These are phyloP conservation scores for Gasterosteus nipponicus DNA, from an alignment of 2,113 vertebrate species.

Conservation along the genomic window DNA sequence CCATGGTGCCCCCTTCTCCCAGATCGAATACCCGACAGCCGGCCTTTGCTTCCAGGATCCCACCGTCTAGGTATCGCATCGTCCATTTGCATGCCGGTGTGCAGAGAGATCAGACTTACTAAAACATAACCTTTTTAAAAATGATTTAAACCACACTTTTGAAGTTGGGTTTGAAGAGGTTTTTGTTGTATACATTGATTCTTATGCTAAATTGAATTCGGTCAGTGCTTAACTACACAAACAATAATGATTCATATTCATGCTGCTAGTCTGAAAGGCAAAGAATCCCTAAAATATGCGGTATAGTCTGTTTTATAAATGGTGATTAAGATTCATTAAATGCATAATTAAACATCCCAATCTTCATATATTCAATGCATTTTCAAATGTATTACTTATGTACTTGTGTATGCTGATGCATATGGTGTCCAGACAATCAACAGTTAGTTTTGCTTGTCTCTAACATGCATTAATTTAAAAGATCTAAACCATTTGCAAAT, in stretches of 20 bases:
- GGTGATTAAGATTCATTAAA: not conserved
- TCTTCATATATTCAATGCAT: not conserved
- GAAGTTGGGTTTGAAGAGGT: not conserved
- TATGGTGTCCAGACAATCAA: not conserved
- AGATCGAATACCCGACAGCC: slow-evolving; percentile 78
- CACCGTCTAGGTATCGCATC: slow-evolving; percentile 90
- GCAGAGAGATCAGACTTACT: slow-evolving; percentile 41
- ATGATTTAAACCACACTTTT: not conserved
- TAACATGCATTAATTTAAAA: not conserved
- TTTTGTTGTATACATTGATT: not conserved
- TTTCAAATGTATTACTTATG: not conserved
- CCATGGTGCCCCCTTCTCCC: slow-evolving; percentile 81
- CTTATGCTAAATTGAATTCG: not conserved
- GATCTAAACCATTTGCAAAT: not conserved
- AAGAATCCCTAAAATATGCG: not conserved
- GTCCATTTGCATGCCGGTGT: slow-evolving; percentile 65
- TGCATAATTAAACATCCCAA: not conserved
- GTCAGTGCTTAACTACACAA: not conserved
- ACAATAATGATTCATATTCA: not conserved
- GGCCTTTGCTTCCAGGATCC: slow-evolving; percentile 84
- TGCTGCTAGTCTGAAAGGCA: not conserved
- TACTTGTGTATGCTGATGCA: not conserved
- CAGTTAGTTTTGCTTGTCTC: slow-evolving; percentile 6
- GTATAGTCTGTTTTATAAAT: not conserved
- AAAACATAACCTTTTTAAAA: slow-evolving; percentile 42